Evolutionary conservation across 2,797 vertebrate species (phyloP).

Genomic region (Chrosomus eos): DNA sequence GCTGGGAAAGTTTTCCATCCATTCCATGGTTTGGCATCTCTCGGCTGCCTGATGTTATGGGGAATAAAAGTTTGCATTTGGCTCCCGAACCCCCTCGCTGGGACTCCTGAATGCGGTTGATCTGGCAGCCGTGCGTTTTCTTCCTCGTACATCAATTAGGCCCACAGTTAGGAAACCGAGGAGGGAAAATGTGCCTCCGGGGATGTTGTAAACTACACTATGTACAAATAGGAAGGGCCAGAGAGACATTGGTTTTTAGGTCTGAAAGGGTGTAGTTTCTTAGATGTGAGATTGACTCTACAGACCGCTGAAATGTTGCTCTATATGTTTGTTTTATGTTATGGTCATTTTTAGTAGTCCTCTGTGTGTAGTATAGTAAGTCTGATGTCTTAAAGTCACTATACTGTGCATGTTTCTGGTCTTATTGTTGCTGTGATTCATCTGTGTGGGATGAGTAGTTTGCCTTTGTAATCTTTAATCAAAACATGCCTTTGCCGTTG

Average conservation of each 20-base stretch:
- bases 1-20: conserved; percentile 63
- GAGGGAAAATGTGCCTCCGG: conserved; percentile 34
- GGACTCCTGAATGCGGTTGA: conserved; percentile 58
- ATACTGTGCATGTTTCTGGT: background rate
- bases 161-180: conserved; percentile 56
- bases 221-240: conserved; percentile 36
- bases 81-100: conserved; percentile 53
- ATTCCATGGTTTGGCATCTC: conserved; percentile 50
- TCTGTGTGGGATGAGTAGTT: background rate
- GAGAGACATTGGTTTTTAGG: conserved; percentile 26
- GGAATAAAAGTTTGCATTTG: conserved; percentile 57
- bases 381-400: background rate
- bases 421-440: background rate
- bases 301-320: background rate
- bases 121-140: conserved; percentile 36
- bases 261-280: conserved; percentile 25
- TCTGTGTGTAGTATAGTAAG: background rate
- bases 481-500: background rate
- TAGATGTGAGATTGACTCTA: conserved; percentile 12
- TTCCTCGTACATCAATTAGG: conserved; percentile 66
- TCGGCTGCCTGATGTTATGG: conserved; percentile 56
- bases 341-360: background rate
- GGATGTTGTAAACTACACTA: conserved; percentile 35
- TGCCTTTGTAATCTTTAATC: conserved; percentile 14
- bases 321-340: background rate